Evolutionary conservation across 2,113 vertebrate species (phyloP).

Genomic region (Alosa alosa): DNA sequence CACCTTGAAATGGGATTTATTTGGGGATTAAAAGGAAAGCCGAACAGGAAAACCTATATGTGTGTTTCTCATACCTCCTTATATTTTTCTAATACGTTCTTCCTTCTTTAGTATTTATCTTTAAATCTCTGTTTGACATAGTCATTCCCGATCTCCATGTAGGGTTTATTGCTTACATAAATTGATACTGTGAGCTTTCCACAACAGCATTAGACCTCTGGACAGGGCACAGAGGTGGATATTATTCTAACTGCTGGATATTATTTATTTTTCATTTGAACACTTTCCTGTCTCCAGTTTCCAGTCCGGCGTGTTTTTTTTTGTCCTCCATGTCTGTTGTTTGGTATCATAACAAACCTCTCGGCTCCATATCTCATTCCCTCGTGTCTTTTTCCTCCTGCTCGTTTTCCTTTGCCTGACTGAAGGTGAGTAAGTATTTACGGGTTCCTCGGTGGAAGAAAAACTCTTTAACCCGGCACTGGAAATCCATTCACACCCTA

Average conservation of each 20-base stretch:
- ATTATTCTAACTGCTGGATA: constrained; percentile 69
- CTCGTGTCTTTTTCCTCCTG: constrained; percentile 29
- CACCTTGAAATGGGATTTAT: background rate
- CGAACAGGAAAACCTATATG: background rate
- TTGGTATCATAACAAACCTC: constrained; percentile 74
- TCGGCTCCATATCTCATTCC: constrained; percentile 48
- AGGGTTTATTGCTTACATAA: constrained; percentile 65
- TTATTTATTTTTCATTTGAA: constrained; percentile 75
- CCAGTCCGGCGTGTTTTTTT: constrained; percentile 71
- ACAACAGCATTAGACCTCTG: constrained; percentile 37
- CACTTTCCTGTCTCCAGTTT: constrained; percentile 71
- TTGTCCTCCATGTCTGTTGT: constrained; percentile 65
- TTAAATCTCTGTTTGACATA: constrained; percentile 45
- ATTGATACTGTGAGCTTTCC: constrained; percentile 57
- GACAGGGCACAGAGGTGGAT: constrained; percentile 61
- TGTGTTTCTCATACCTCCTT: background rate
- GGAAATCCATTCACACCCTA: background rate
- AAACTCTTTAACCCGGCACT: background rate
- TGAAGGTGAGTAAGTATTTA: constrained; percentile 40
- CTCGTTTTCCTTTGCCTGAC: constrained; percentile 40
- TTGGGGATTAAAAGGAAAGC: background rate
- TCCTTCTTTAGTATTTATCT: constrained; percentile 20
- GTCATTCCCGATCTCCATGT: constrained; percentile 48
- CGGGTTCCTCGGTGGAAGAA: constrained; percentile 54
- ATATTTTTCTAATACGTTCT: constrained; percentile 25